Base-by-base conservation (phyloP, 2,113 vertebrate species). In the Tinamus guttatus region DNA sequence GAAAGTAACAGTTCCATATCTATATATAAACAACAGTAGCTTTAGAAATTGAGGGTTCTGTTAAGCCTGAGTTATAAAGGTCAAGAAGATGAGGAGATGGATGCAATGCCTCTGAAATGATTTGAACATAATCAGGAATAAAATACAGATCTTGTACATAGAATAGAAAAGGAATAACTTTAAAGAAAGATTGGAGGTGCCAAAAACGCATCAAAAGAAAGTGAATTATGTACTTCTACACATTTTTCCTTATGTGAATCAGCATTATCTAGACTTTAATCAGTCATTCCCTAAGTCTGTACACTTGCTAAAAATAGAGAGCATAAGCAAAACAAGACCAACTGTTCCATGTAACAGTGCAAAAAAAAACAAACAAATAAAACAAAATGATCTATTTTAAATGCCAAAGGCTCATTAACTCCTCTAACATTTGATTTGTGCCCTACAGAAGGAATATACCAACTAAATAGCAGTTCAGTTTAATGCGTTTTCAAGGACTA, bases 401-500 rank as follows among this genome's bases (percentile, higher is more conserved):
- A 69, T 59, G 36, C 10, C 49, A 49, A 74, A 85, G 87, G 56
- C 85, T 67, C 65, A 73, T 68, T 64, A 95, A 52, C 73, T 81
- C 64, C 62, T 64, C 60, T 32, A 95, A 38, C 13, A 58, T 24
- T 65, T 68, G 68, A 90, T 95, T 87, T 88, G 91, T 0, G 34
- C 90, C 87, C 87, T 30, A 84, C 82, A 85, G 93, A 95, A 94
- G 82, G 52, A 90, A 96, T 90, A 93, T 21, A 86, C 51, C 87
- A 83, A 73, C 87, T 94, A 94, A 95, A 60, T 30, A 94, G 93
- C 63, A 74, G 41, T 64, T 91, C 24, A 52, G 32, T 68, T 81
- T 94, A 95, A 96, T 88, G 82, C 68, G 70, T 87, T 96, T 95
- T 95, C 87, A 97, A 96, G 93, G 82, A 90, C 82, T 28, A 54